Evolutionary conservation across 2,113 vertebrate genomes (phyloP).

Genomic region (Sardina pilchardus): DNA sequence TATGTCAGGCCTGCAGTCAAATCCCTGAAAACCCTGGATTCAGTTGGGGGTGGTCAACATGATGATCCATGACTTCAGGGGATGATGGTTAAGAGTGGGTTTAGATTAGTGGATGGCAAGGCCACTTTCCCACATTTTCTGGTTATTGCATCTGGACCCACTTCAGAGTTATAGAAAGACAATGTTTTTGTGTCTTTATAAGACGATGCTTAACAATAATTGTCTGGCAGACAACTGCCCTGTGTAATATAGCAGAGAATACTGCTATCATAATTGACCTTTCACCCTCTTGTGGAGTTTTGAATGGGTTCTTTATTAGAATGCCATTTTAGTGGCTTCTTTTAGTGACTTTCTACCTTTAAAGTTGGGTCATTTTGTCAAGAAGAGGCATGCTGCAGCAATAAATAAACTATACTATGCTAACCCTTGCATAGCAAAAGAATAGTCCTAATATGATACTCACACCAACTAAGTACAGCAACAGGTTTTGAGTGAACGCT

Average conservation of each 20-base stretch:
- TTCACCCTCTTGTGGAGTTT: neutral
- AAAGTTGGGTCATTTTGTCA: neutral
- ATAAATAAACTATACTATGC: neutral
- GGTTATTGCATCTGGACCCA: constrained; percentile 17
- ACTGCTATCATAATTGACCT: neutral
- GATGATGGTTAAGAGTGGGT: constrained; percentile 54
- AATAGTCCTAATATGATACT: neutral
- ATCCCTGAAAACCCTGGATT: constrained; percentile 48
- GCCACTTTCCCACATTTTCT: constrained; percentile 58
- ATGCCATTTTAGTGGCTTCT: neutral
- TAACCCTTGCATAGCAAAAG: neutral
- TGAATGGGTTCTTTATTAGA: neutral
- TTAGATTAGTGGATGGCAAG: constrained; percentile 40
- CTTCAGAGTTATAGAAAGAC: neutral
- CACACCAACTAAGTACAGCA: neutral
- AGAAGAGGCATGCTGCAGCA: neutral
- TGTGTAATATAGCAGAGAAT: neutral
- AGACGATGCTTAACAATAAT: neutral
- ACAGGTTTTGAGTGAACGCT: neutral
- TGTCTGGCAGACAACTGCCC: neutral
- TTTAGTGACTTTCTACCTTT: neutral
- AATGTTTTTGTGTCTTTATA: neutral
- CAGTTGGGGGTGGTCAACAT: constrained; percentile 48
- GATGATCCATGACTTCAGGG: constrained; percentile 53
- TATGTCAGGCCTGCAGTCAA: neutral